Conservation (phyloP, 2,797 vertebrate genomes). For the Enteromius afrohamiltoni region DNA sequence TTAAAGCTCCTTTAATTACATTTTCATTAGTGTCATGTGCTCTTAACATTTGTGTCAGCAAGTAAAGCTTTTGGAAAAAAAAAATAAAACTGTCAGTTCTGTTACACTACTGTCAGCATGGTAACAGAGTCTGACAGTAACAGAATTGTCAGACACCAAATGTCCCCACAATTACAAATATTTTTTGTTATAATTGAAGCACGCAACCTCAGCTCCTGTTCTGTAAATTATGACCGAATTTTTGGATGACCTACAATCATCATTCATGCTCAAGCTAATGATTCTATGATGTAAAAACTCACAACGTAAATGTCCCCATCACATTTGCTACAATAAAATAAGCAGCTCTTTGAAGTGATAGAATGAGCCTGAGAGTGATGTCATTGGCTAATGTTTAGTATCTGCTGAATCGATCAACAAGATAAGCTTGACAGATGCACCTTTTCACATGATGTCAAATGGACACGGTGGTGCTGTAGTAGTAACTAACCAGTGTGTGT, state of each 20-base stretch:
- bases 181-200: too few relatives aligned
- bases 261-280: neutral
- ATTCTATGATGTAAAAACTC: neutral
- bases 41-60: too few relatives aligned
- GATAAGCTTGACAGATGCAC: constrained; percentile 13
- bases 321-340: neutral
- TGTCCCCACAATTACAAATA: too few relatives aligned
- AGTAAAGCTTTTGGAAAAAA: too few relatives aligned
- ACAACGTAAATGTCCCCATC: neutral
- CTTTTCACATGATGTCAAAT: constrained; percentile 17
- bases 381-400: constrained; percentile 19
- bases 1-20: too few relatives aligned
- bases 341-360: neutral
- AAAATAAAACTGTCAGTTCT: too few relatives aligned
- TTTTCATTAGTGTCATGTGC: too few relatives aligned
- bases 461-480: neutral
- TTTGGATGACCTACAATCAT: neutral
- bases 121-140: too few relatives aligned
- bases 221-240: neutral
- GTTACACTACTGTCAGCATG: too few relatives aligned
- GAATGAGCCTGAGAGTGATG: neutral
- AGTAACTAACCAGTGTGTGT: neutral
- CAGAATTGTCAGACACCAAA: too few relatives aligned
- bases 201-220: neutral
- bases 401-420: neutral